These are phyloP conservation scores for Hetaerina titia DNA, from an alignment of 2,888 invertebrate species.

Conservation along the genomic window DNA sequence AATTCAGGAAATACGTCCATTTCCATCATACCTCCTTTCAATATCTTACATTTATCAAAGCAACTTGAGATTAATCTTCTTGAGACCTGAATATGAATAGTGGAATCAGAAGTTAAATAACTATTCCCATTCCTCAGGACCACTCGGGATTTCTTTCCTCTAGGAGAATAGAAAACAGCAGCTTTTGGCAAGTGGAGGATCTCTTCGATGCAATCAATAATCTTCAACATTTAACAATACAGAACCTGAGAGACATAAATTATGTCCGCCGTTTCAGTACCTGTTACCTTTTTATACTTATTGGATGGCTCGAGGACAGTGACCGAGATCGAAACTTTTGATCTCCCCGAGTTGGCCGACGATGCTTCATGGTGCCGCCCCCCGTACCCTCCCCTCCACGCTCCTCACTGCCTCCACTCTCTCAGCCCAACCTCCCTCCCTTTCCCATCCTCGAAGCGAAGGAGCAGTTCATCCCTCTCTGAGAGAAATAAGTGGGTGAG, in stretches of 20 bases:
- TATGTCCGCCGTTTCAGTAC: background rate
- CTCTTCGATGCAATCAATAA: background rate
- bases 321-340: background rate
- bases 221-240: background rate
- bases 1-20: too few relatives aligned
- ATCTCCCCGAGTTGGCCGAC: background rate
- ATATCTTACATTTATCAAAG: too few relatives aligned
- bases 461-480: slow-evolving; percentile 3
- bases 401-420: background rate
- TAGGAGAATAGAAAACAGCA: background rate
- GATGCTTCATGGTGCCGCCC: background rate
- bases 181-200: background rate
- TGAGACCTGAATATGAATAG: too few relatives aligned
- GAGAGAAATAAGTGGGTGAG: background rate
- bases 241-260: background rate
- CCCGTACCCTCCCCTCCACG: background rate
- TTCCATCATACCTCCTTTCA: too few relatives aligned
- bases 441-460: background rate
- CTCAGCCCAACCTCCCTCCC: background rate
- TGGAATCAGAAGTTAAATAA: too few relatives aligned
- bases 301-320: background rate
- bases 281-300: slow-evolving; percentile 42
- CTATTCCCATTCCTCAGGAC: background rate
- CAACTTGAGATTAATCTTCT: too few relatives aligned
- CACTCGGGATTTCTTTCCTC: background rate